Conservation (phyloP, 2,113 vertebrate species). For the Pica pica region DNA sequence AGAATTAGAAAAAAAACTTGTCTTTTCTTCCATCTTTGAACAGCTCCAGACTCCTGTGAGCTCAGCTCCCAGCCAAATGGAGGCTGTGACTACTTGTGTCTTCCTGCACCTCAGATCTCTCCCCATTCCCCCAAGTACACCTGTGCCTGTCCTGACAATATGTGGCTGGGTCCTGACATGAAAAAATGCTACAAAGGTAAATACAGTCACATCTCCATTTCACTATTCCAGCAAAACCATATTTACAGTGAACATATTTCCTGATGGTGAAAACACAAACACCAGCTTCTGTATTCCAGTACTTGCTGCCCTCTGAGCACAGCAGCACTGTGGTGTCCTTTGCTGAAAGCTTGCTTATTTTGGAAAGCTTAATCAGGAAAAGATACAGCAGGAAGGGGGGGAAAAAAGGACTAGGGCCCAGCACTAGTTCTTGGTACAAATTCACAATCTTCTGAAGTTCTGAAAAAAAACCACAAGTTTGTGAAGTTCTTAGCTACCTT, state of each 20-base stretch:
- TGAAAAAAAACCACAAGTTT: background rate
- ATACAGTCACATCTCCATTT: background rate
- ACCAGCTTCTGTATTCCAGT: too few species aligned
- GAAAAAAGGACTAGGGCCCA: background rate
- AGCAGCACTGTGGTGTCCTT: background rate
- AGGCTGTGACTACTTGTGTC: conserved; percentile 95
- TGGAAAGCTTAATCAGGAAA: background rate
- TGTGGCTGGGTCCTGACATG: conserved; percentile 93
- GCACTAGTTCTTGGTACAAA: background rate
- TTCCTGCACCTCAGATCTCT: conserved; percentile 91
- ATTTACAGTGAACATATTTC: background rate
- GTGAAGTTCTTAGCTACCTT: background rate
- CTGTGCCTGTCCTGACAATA: conserved; percentile 91
- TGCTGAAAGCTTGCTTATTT: background rate
- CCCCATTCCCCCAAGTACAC: conserved; percentile 92
- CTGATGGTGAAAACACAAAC: background rate
- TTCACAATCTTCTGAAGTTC: background rate
- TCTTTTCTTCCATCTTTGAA: background rate
- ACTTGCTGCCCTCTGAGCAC: background rate
- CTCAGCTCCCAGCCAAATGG: conserved; percentile 87
- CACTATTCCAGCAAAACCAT: background rate
- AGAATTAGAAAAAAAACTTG: background rate
- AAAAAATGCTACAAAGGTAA: conserved; percentile 88
- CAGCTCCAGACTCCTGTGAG: conserved; percentile 89
- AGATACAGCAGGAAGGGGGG: background rate